Percentiles rank a stretch among this genome's conserved stretches.
These are phyloP conservation scores for Schizopygopsis pylzovi DNA, from an alignment of 2,797 vertebrate genomes.

Conservation along the genomic window DNA sequence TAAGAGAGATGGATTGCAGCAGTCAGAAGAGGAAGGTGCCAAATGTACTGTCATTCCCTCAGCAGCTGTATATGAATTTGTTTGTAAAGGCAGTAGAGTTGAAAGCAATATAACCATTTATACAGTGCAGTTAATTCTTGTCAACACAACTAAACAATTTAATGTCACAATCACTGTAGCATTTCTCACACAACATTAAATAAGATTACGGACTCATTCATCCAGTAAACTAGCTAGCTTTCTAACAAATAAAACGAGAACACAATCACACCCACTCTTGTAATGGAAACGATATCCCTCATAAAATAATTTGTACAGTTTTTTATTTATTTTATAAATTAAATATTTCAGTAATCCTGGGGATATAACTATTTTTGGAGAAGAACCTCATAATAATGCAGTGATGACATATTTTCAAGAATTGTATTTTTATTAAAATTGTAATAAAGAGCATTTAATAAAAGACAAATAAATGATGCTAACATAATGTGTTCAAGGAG, in stretches of 20 bases:
- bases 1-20: background rate
- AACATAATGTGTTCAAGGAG: background rate
- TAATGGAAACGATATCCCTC: background rate
- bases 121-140: conserved; percentile 21
- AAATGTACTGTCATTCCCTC: background rate
- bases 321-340: background rate
- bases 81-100: conserved; percentile 21
- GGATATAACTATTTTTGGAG: background rate
- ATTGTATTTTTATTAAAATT: background rate
- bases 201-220: conserved; percentile 27
- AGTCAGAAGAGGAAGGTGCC: conserved; percentile 11
- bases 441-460: background rate
- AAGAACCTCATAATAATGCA: background rate
- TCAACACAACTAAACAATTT: conserved; percentile 33
- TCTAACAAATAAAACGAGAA: conserved; percentile 16
- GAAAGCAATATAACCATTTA: conserved; percentile 26
- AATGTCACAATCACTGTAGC: conserved; percentile 25
- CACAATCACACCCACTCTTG: conserved; percentile 1
- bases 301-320: background rate
- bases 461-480: background rate
- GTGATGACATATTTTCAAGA: background rate
- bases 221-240: conserved; percentile 27
- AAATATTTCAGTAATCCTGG: background rate
- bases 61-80: conserved; percentile 1
- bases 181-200: conserved; percentile 38